phyloP scores from a whole-genome alignment of 2,113 vertebrate species.

The Globicephala melas region DNA sequence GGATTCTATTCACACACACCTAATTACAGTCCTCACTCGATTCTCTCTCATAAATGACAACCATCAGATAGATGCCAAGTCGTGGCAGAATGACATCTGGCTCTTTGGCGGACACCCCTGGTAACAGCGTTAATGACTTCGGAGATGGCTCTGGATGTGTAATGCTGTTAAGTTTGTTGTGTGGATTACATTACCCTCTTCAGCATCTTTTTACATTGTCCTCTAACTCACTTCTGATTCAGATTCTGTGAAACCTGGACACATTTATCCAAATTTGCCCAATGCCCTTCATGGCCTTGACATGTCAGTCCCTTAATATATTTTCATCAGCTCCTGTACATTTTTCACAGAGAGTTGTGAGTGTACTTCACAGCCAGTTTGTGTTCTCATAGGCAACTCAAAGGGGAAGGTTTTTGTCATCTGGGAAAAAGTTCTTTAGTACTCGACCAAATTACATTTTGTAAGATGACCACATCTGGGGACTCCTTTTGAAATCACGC shows the following conservation, averaged over 20 bases:
- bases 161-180: constrained; percentile 77
- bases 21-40: constrained; percentile 69
- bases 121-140: constrained; percentile 81
- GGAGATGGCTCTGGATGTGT: constrained; percentile 74
- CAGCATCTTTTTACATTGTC: constrained; percentile 72
- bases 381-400: constrained; percentile 49
- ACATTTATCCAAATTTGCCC: constrained; percentile 77
- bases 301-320: constrained; percentile 59
- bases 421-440: constrained; percentile 59
- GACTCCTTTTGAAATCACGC: constrained; percentile 32
- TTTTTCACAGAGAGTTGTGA: constrained; percentile 47
- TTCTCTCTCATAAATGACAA: constrained; percentile 78
- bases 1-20: constrained; percentile 67
- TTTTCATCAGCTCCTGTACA: constrained; percentile 66
- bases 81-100: constrained; percentile 83
- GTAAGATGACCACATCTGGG: constrained; percentile 58
- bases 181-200: constrained; percentile 71
- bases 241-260: constrained; percentile 68
- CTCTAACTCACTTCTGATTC: constrained; percentile 75
- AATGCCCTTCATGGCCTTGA: constrained; percentile 70
- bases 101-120: constrained; percentile 78
- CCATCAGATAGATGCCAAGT: constrained; percentile 76
- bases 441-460: constrained; percentile 64
- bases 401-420: constrained; percentile 43
- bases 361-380: constrained; percentile 43